A percentile compares a stretch with the other conserved stretches of the same genome.
phyloP scores from a whole-genome alignment of 2,797 vertebrate species.

The Melanotaenia parkinsoni region DNA sequence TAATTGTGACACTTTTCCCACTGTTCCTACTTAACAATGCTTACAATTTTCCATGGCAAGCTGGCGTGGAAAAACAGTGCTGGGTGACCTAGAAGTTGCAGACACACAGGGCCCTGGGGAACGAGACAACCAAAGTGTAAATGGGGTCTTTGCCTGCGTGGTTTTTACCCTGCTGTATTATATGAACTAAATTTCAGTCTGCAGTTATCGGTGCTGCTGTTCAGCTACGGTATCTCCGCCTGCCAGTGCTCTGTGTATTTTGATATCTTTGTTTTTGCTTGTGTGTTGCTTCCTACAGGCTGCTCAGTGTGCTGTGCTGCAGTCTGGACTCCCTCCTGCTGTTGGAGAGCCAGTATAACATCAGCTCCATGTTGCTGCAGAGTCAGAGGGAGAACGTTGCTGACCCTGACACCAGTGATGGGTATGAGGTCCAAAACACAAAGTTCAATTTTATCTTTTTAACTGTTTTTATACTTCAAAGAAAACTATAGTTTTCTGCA shows the following conservation, averaged over 20 bases:
- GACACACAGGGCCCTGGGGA: slow-evolving; percentile 39
- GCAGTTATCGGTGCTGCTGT: slow-evolving; percentile 6
- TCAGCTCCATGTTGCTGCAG: slow-evolving; percentile 88
- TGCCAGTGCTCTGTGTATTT: slow-evolving; percentile 29
- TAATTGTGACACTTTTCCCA: slow-evolving; percentile 49
- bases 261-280: slow-evolving; percentile 33
- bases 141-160: slow-evolving; percentile 26
- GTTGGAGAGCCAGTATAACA: slow-evolving; percentile 90
- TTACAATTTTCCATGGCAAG: slow-evolving; percentile 44
- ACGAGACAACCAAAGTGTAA: slow-evolving; percentile 29
- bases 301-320: slow-evolving; percentile 92
- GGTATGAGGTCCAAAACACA: slow-evolving; percentile 70
- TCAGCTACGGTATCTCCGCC: slow-evolving; percentile 23
- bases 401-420: slow-evolving; percentile 70
- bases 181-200: neutral
- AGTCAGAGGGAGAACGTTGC: slow-evolving; percentile 88
- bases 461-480: neutral
- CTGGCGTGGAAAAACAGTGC: slow-evolving; percentile 29
- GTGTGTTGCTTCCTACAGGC: slow-evolving; percentile 76
- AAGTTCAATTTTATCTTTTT: neutral
- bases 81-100: slow-evolving; percentile 49
- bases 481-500: neutral
- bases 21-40: slow-evolving; percentile 63
- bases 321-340: slow-evolving; percentile 91
- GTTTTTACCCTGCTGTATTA: slow-evolving; percentile 19